These are phyloP conservation scores for Cryptomyrus ogoouensis DNA, from an alignment of 2,113 vertebrate genomes.

Conservation along the genomic window DNA sequence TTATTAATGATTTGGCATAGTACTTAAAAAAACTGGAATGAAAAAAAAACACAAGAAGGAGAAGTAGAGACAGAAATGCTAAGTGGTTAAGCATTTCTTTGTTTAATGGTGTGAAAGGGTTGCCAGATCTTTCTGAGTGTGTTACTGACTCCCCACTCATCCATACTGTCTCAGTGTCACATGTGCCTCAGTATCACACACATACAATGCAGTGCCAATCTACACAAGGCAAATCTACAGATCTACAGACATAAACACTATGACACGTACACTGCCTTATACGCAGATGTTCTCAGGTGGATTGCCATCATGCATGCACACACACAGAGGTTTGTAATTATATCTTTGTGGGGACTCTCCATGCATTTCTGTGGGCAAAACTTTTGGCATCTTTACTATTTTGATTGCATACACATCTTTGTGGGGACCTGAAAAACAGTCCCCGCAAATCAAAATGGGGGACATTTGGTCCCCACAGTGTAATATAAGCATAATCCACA, in stretches of 20 bases:
- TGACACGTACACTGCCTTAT: background rate
- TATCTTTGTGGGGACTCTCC: too few relatives aligned
- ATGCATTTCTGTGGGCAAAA: too few relatives aligned
- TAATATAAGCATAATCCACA: too few relatives aligned
- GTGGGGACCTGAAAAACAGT: too few relatives aligned
- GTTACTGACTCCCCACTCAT: background rate
- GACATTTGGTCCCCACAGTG: too few relatives aligned
- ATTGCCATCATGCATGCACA: background rate
- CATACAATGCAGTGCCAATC: background rate
- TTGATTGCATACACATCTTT: too few relatives aligned
- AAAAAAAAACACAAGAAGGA: background rate
- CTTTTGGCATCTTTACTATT: too few relatives aligned
- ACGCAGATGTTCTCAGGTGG: background rate
- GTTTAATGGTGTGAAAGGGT: slow-evolving; percentile 27
- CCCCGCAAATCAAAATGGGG: too few relatives aligned
- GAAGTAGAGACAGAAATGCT: background rate
- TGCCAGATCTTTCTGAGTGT: too few relatives aligned
- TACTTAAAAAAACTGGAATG: background rate
- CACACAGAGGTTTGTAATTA: background rate
- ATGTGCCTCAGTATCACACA: background rate
- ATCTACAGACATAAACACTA: background rate
- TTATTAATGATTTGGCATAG: background rate
- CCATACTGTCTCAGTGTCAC: background rate
- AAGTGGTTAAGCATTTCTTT: slow-evolving; percentile 50
- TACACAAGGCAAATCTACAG: slow-evolving; percentile 14